Conservation (phyloP, 1,140 invertebrate species). For the Bombyx mandarina region DNA sequence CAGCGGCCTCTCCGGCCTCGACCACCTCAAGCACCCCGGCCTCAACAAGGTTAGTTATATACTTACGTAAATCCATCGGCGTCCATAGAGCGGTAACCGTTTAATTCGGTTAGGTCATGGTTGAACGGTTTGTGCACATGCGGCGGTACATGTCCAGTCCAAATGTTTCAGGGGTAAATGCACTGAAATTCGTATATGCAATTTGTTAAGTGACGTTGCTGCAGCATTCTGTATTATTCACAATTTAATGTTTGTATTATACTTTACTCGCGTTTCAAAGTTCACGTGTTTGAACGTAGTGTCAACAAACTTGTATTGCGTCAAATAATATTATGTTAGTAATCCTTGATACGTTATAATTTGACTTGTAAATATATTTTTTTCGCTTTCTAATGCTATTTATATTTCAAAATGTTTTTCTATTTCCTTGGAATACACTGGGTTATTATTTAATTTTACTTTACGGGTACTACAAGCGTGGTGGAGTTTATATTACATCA, state of each 20-base stretch:
- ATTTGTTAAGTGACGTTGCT: no score
- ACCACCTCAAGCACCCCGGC: conserved; percentile 81
- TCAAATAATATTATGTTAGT: no score
- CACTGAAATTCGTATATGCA: no score
- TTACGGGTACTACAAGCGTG: no score
- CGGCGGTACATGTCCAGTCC: no score
- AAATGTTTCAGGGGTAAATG: no score
- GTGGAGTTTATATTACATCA: no score
- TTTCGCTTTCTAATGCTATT: no score
- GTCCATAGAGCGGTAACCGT: conserved; percentile 16
- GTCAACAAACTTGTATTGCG: conserved; percentile 32
- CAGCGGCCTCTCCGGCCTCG: conserved; percentile 76
- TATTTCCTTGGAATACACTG: neutral
- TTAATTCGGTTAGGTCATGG: conserved; percentile 46
- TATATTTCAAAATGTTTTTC: neutral
- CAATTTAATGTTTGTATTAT: conserved; percentile 32
- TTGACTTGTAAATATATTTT: neutral
- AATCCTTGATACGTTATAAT: no score
- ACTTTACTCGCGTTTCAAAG: conserved; percentile 26
- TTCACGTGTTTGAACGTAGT: conserved; percentile 20
- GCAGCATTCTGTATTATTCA: neutral
- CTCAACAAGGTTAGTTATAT: conserved; percentile 79
- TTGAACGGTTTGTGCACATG: conserved; percentile 17
- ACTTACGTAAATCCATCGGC: conserved; percentile 2
- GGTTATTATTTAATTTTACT: neutral